phyloP scores from a whole-genome alignment of 1,140 invertebrate genomes.

The Euschistus heros region DNA sequence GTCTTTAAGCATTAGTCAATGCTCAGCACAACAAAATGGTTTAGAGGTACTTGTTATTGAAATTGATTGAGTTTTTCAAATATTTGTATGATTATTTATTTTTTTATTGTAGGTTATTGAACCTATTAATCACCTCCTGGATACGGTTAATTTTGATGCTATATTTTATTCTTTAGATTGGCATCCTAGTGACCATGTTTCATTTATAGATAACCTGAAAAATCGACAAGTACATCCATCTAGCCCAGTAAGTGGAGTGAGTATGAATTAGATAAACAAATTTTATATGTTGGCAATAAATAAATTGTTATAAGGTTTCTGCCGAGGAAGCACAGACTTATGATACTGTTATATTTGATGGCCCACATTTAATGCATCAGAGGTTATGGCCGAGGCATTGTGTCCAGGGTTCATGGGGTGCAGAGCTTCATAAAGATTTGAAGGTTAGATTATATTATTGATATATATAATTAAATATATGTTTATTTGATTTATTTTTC shows the following conservation, averaged over 20 bases:
- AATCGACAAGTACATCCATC: constrained; percentile 53
- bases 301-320: constrained; percentile 24
- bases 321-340: constrained; percentile 67
- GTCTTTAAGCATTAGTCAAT: constrained; percentile 83
- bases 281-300: background rate
- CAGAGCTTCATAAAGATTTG: constrained; percentile 83
- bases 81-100: constrained; percentile 11
- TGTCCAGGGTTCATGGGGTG: constrained; percentile 88
- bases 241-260: constrained; percentile 45
- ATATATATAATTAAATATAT: too few species aligned
- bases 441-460: constrained; percentile 49
- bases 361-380: constrained; percentile 70
- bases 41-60: constrained; percentile 48
- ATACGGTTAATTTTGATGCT: constrained; percentile 73
- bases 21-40: constrained; percentile 83
- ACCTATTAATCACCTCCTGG: constrained; percentile 81
- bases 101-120: constrained; percentile 55
- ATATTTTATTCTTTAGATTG: constrained; percentile 96
- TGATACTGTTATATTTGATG: constrained; percentile 84
- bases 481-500: too few species aligned
- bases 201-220: constrained; percentile 85
- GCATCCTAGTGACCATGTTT: constrained; percentile 94
- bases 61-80: background rate
- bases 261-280: background rate
- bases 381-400: constrained; percentile 91